Evolutionary conservation across 1,140 invertebrate genomes (phyloP).

Genomic region (Nixonia krombeini): DNA sequence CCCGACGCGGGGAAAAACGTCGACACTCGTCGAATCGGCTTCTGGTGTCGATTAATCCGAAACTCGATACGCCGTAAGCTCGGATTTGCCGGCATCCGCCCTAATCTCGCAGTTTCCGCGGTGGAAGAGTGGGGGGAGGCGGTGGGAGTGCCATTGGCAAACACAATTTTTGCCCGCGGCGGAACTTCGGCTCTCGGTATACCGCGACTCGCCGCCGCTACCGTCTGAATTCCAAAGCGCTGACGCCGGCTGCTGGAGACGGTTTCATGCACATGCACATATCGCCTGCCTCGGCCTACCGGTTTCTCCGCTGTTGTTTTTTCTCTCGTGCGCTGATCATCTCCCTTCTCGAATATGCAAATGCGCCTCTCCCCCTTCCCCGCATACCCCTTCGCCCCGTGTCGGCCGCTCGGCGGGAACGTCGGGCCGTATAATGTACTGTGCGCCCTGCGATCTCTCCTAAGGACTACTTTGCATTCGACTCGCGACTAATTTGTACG

Average conservation of each 20-base stretch:
- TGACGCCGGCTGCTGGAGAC: conserved; percentile 20
- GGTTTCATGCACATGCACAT: conserved; percentile 19
- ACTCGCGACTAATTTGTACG: conserved; percentile 37
- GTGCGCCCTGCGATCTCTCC: conserved; percentile 37
- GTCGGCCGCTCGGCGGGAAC: conserved; percentile 22
- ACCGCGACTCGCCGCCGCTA: not conserved
- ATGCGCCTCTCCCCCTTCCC: conserved; percentile 19
- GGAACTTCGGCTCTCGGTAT: not conserved
- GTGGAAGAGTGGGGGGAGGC: conserved; percentile 2
- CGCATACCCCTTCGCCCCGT: not conserved
- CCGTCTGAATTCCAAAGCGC: conserved; percentile 24
- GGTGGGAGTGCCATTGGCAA: not conserved
- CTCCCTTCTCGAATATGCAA: conserved; percentile 27
- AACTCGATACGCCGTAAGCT: conserved; percentile 14
- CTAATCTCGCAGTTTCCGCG: conserved; percentile 7
- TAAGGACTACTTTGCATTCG: conserved; percentile 43
- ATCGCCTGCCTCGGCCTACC: conserved; percentile 25
- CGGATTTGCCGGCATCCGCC: not conserved
- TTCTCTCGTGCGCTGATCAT: conserved; percentile 12
- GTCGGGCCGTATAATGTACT: conserved; percentile 22
- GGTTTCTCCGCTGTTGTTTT: conserved; percentile 28
- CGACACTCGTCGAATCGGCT: no score
- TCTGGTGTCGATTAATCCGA: conserved; percentile 17
- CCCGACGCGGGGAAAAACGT: no score
- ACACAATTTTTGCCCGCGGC: conserved; percentile 2